Conservation (phyloP, 2,113 vertebrate species). For the Ceyx melanurus region DNA sequence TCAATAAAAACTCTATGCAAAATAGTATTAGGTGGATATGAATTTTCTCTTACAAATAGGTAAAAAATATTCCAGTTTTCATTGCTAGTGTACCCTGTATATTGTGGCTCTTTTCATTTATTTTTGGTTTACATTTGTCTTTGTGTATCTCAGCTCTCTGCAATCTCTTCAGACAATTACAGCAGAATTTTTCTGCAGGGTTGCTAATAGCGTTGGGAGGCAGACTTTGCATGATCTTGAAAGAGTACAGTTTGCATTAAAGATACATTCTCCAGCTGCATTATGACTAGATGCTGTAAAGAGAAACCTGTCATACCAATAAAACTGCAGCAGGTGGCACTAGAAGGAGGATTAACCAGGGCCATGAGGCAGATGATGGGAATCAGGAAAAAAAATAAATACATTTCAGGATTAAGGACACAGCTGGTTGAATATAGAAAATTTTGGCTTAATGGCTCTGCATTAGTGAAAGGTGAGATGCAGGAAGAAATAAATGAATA, state of each 20-base stretch:
- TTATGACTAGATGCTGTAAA: background rate
- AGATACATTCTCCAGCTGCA: background rate
- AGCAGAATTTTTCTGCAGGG: background rate
- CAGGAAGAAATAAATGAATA: background rate
- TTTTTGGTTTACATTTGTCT: background rate
- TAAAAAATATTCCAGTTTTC: background rate
- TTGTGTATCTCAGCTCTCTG: slow-evolving; percentile 5
- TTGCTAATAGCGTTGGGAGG: background rate
- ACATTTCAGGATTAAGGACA: background rate
- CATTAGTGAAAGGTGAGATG: background rate
- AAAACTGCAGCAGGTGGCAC: slow-evolving; percentile 29
- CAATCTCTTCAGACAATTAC: background rate
- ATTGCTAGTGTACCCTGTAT: background rate
- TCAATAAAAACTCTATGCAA: background rate
- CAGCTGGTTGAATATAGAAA: background rate
- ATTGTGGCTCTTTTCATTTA: background rate
- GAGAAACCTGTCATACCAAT: background rate
- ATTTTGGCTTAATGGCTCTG: background rate
- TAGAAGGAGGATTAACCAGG: background rate
- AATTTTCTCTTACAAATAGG: background rate
- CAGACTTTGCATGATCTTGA: background rate
- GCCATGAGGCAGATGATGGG: background rate
- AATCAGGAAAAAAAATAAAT: background rate
- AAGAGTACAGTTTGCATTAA: background rate
- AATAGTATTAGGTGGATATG: background rate